Evolutionary conservation across 2,113 vertebrate genomes (phyloP).

Genomic region (Salvelinus fontinalis): DNA sequence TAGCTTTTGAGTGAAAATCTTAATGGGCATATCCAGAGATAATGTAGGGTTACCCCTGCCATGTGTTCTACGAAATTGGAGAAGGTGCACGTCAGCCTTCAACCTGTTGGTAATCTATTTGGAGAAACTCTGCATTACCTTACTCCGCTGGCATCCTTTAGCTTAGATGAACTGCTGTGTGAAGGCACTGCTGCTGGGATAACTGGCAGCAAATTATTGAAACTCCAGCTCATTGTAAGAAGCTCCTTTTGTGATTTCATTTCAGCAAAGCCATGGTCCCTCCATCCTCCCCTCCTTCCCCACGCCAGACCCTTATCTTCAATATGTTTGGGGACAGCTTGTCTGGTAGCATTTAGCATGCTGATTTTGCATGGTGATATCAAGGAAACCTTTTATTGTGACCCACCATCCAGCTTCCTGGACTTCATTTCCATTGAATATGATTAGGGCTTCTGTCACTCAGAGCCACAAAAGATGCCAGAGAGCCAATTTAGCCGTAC

Average conservation of each 20-base stretch:
- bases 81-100: conserved; percentile 40
- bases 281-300: not conserved
- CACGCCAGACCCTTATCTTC: not conserved
- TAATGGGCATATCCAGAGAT: conserved; percentile 53
- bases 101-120: conserved; percentile 47
- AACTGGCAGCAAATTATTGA: not conserved
- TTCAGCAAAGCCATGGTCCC: not conserved
- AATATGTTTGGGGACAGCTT: conserved; percentile 28
- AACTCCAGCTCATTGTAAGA: not conserved
- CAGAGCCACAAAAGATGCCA: conserved; percentile 65
- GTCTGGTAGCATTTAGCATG: conserved; percentile 23
- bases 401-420: conserved; percentile 21
- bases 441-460: conserved; percentile 66
- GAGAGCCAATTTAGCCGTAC: conserved; percentile 77
- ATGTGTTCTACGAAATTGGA: conserved; percentile 46
- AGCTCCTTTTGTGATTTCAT: not conserved
- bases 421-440: conserved; percentile 46
- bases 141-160: not conserved
- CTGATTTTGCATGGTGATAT: conserved; percentile 19
- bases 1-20: conserved; percentile 37
- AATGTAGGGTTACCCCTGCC: conserved; percentile 49
- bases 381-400: conserved; percentile 19
- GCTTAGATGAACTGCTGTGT: not conserved
- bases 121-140: not conserved
- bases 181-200: not conserved